phyloP scores from a whole-genome alignment of 2,888 invertebrate genomes.

The Hypsopygia costalis region DNA sequence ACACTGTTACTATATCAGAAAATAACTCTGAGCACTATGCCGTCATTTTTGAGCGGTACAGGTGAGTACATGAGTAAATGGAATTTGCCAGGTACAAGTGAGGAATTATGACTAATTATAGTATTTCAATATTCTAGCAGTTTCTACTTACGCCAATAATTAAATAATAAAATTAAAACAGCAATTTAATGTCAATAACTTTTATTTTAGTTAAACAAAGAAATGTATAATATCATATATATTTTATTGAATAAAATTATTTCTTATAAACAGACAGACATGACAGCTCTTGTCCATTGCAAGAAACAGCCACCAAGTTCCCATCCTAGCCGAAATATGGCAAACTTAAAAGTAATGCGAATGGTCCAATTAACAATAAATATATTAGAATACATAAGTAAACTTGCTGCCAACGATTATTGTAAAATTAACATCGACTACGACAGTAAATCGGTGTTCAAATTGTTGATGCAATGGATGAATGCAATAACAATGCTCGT shows the following conservation, averaged over 20 bases:
- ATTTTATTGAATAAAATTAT: conserved; percentile 67
- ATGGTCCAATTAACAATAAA: conserved; percentile 44
- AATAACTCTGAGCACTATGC: no score
- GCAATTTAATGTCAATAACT: conserved; percentile 63
- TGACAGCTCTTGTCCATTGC: conserved; percentile 52
- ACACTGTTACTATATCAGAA: no score
- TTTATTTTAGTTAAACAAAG: conserved; percentile 77
- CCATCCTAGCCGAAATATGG: conserved; percentile 59
- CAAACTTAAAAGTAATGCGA: conserved; percentile 47
- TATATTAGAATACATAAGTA: not conserved
- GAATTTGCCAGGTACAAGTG: no score
- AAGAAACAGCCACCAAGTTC: conserved; percentile 62
- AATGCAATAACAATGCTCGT: no score
- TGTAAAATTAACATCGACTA: no score
- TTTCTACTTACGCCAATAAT: no score
- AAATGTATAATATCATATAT: conserved; percentile 65
- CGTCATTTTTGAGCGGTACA: no score
- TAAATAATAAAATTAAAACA: not conserved
- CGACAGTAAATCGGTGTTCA: no score
- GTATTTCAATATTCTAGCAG: no score
- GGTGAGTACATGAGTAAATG: no score
- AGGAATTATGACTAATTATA: no score
- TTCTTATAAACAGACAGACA: conserved; percentile 65
- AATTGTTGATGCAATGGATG: no score
- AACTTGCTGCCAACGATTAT: not conserved